A percentile compares a stretch with the other conserved stretches of the same genome.
phyloP scores from a whole-genome alignment of 2,888 invertebrate species.

The Chrysomela aeneicollis region DNA sequence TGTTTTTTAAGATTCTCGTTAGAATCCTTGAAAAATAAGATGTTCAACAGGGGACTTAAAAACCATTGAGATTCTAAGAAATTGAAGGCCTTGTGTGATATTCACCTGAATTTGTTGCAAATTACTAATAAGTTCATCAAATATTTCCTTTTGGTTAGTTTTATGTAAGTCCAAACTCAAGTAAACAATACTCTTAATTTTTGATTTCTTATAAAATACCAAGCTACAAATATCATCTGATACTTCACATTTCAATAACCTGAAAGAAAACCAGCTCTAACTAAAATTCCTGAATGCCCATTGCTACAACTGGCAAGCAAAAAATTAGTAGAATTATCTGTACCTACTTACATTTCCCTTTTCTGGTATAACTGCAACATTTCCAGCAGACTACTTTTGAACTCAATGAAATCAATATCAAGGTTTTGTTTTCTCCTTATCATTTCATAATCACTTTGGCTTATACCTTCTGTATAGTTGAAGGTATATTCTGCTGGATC shows the following conservation, averaged over 20 bases:
- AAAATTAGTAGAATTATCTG: too few relatives aligned
- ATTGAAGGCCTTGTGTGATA: too few relatives aligned
- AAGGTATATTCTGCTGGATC: constrained; percentile 53
- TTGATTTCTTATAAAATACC: constrained; percentile 57
- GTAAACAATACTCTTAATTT: constrained; percentile 57
- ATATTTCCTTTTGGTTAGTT: constrained; percentile 57
- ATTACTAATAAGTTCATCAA: constrained; percentile 55
- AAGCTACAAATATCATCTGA: constrained; percentile 49
- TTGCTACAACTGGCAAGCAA: too few relatives aligned
- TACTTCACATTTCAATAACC: constrained; percentile 54
- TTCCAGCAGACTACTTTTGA: constrained; percentile 56
- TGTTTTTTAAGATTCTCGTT: constrained; percentile 48
- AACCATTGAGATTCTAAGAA: too few relatives aligned
- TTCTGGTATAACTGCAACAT: constrained; percentile 51
- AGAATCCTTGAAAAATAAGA: constrained; percentile 36
- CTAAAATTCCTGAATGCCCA: too few relatives aligned
- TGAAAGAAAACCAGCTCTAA: constrained; percentile 44
- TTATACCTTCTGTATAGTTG: constrained; percentile 55
- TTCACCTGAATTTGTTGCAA: constrained; percentile 51
- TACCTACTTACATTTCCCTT: constrained; percentile 52
- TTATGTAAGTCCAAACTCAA: constrained; percentile 53
- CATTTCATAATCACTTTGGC: constrained; percentile 51
- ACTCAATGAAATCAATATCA: constrained; percentile 57
- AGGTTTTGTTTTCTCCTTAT: constrained; percentile 55
- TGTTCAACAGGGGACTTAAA: too few relatives aligned